Evolutionary conservation across 2,888 invertebrate genomes (phyloP), one percentile per base, ranked within the genome.

Genomic region (Theretra japonica): DNA sequence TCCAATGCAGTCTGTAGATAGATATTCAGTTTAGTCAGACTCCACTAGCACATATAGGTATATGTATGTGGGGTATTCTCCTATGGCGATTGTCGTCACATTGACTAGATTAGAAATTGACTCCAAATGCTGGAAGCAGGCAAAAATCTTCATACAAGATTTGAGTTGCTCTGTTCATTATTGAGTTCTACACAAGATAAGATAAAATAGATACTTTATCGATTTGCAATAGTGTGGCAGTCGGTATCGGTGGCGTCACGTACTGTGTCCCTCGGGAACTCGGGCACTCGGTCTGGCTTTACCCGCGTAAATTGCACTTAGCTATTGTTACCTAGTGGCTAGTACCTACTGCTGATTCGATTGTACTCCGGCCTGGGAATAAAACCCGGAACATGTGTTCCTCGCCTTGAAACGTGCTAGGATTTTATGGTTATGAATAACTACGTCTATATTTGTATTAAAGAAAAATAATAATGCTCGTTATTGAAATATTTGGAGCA

Each of bases 251-350:
- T 41, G 65, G 41, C 56, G 71, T 71, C 73, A 72, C 73, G 73
- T 73, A 60, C 25, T 6, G 19, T 17, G 58, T 73, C 73, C 50
- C 70, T 53, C 62, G 73, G 68, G 73, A 72, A 11, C 15, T 28
- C 58, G 7, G 30, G n/a, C 48, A 30, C 65, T 57, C 65, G 65
- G 73, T 41, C 68, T 48, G 69, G 62, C 48, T 41, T 65, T 69
- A 57, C 72, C 70, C 69, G 25, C 33, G 65, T 58, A 72, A 71
- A 71, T 65, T 69, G 70, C 57, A 70, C 70, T 57, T 70, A 72
- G 60, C 69, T 15, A 71, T 60, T 33, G 21, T 69, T 68, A 68
- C 68, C n/a, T n/a, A n/a, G n/a, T n/a, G n/a, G n/a, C n/a, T 28
- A 28, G 28, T 28, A 5, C 28, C 23, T 68, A 50, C 70, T 68